Evolutionary conservation across 1,140 invertebrate genomes (phyloP).

Genomic region (Portunus trituberculatus): DNA sequence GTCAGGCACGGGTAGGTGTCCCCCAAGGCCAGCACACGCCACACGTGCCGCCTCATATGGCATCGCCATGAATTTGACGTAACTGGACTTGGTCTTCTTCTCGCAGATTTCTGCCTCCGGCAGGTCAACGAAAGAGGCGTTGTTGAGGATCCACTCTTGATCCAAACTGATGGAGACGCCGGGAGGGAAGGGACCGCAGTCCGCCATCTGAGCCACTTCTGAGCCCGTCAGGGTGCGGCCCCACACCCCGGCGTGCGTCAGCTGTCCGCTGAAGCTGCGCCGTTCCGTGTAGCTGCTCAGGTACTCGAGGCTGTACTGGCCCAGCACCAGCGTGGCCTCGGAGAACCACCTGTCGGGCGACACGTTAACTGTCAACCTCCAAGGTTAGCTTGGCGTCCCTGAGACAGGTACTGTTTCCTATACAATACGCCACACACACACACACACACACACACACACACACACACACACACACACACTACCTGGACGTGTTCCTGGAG

Average conservation of each 20-base stretch:
- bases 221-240: not conserved
- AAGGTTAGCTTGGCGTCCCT: not conserved
- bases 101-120: slow-evolving; percentile 51
- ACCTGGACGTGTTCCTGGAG: slow-evolving; percentile 69
- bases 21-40: slow-evolving; percentile 56
- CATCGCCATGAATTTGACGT: slow-evolving; percentile 60
- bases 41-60: slow-evolving; percentile 46
- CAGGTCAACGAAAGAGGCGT: slow-evolving; percentile 62
- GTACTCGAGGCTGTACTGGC: slow-evolving; percentile 68
- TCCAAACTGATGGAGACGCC: slow-evolving; percentile 55
- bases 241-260: slow-evolving; percentile 64
- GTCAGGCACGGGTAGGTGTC: slow-evolving; percentile 56
- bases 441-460: slow-evolving; percentile 30
- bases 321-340: slow-evolving; percentile 65
- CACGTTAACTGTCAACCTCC: not conserved
- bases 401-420: not conserved
- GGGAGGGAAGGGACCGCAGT: slow-evolving; percentile 47
- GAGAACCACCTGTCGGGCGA: slow-evolving; percentile 49
- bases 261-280: slow-evolving; percentile 68
- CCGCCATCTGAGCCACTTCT: slow-evolving; percentile 56
- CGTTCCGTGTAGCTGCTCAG: not conserved
- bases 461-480: not conserved
- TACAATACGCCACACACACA: not conserved
- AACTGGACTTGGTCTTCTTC: slow-evolving; percentile 60
- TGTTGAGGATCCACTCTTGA: slow-evolving; percentile 64